phyloP scores from a whole-genome alignment of 1,140 invertebrate species.

The Oreohelix idahoensis region DNA sequence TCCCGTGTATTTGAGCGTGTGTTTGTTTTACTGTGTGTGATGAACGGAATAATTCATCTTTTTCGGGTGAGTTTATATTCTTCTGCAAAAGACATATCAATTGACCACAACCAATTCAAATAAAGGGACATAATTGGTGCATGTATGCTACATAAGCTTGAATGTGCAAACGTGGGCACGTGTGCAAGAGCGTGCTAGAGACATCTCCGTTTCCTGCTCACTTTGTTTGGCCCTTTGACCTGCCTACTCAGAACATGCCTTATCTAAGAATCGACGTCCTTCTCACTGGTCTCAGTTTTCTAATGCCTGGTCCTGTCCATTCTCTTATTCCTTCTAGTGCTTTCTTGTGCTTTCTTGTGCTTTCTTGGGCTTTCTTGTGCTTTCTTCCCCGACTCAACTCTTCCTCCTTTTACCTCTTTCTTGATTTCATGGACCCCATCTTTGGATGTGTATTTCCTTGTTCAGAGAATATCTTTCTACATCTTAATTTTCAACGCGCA shows the following conservation, averaged over 20 bases:
- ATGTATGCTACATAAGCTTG: background rate
- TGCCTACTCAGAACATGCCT: background rate
- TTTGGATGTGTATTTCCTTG: no score
- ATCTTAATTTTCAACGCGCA: no score
- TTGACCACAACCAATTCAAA: background rate
- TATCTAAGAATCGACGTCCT: background rate
- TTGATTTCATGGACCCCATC: no score
- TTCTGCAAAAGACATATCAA: background rate
- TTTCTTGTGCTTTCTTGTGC: background rate
- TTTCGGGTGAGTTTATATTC: background rate
- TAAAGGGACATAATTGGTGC: background rate
- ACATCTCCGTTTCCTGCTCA: background rate
- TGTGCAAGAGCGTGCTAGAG: background rate
- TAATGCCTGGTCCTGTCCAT: no score
- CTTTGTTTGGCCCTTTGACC: slow-evolving; percentile 1
- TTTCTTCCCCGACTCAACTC: background rate
- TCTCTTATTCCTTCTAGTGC: background rate
- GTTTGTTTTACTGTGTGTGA: no score
- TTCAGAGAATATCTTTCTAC: no score
- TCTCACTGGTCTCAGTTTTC: background rate
- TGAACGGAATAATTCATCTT: background rate
- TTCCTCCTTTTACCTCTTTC: background rate
- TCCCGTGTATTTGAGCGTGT: no score
- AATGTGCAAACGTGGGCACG: background rate
- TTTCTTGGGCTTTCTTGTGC: background rate